These are phyloP conservation scores for Furcifer pardalis DNA, from an alignment of 2,797 vertebrate genomes.

Conservation along the genomic window DNA sequence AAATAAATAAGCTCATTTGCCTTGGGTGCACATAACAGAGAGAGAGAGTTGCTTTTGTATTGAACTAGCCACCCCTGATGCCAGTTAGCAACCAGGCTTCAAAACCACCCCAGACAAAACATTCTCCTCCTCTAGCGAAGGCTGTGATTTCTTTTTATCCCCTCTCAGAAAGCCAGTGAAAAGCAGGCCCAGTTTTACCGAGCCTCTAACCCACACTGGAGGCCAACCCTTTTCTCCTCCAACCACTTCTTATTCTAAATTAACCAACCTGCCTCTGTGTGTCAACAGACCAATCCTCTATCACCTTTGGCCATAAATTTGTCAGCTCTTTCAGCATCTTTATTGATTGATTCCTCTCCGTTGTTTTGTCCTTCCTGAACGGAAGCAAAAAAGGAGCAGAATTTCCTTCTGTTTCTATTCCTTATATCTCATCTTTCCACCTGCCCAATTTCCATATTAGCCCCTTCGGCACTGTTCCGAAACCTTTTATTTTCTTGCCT, in stretches of 20 bases:
- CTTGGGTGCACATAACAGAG: too few relatives aligned
- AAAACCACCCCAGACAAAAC: too few relatives aligned
- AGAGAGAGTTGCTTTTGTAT: too few relatives aligned
- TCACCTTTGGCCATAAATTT: neutral
- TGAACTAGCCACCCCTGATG: too few relatives aligned
- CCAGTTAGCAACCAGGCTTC: too few relatives aligned
- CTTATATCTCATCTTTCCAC: constrained; percentile 52
- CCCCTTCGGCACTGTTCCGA: neutral
- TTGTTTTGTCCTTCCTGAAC: neutral
- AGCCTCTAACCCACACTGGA: neutral
- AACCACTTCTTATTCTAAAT: neutral
- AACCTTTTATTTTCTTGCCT: constrained; percentile 20
- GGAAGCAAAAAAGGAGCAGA: constrained; percentile 14
- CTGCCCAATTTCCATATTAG: constrained; percentile 38
- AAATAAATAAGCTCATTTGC: too few relatives aligned
- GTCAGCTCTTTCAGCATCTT: constrained; percentile 31
- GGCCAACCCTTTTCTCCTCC: neutral
- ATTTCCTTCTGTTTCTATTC: neutral
- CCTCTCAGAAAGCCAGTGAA: too few relatives aligned
- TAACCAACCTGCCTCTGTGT: constrained; percentile 1
- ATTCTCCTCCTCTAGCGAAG: too few relatives aligned
- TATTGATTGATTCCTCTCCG: constrained; percentile 30
- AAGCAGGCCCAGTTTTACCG: neutral
- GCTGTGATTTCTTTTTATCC: too few relatives aligned
- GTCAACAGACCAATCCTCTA: neutral